Evolutionary conservation across 2,113 vertebrate genomes (phyloP).

Genomic region (Chamaea fasciata): DNA sequence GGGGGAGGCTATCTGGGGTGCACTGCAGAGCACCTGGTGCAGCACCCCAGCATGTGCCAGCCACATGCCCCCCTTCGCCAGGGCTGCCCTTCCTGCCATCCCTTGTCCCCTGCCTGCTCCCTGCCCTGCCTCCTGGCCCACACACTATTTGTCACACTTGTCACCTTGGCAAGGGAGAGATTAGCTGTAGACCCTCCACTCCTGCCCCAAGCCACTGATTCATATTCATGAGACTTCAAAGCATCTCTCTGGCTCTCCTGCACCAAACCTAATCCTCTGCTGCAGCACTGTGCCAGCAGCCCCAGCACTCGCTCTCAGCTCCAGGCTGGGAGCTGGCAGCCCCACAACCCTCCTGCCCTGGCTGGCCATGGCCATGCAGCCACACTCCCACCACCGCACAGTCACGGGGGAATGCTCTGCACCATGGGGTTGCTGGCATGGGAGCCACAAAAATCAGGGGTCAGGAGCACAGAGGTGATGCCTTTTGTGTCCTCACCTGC

Average conservation of each 20-base stretch:
- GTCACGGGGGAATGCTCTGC: background rate
- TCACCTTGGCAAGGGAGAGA: slow-evolving; percentile 39
- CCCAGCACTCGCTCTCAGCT: background rate
- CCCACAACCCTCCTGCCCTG: background rate
- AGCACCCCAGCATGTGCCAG: background rate
- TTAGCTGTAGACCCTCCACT: background rate
- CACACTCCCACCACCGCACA: no score
- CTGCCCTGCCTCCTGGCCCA: background rate
- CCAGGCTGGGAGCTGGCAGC: background rate
- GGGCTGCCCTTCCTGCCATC: background rate
- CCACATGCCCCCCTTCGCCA: background rate
- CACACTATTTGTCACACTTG: slow-evolving; percentile 22
- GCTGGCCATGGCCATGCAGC: background rate
- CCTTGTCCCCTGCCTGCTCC: background rate
- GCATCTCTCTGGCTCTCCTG: slow-evolving; percentile 28
- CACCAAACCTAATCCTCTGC: slow-evolving; percentile 58
- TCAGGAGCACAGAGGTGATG: fast-evolving
- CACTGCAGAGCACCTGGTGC: background rate
- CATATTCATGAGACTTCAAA: slow-evolving; percentile 69
- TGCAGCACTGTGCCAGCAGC: slow-evolving; percentile 27
- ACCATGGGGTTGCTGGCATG: background rate
- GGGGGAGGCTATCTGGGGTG: background rate
- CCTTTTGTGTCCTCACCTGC: background rate
- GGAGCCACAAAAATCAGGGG: background rate
- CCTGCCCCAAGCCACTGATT: slow-evolving; percentile 51